These are phyloP conservation scores for Xanthia icteritia DNA, from an alignment of 2,888 invertebrate species.

Conservation along the genomic window DNA sequence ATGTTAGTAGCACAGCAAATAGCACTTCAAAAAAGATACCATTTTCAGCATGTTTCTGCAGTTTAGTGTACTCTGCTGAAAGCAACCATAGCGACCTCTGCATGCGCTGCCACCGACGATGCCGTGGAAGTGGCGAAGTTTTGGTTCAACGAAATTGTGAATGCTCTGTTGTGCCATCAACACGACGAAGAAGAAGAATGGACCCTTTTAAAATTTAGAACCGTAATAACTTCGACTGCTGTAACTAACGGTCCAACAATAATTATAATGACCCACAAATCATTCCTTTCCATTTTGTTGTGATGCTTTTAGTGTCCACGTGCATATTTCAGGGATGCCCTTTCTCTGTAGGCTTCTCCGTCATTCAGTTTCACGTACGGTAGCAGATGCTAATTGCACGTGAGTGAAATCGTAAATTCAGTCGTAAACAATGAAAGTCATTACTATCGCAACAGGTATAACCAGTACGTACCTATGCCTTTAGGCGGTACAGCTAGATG, in stretches of 20 bases:
- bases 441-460: not conserved
- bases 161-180: not conserved
- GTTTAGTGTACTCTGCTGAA: not conserved
- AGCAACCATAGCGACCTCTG: not conserved
- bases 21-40: not conserved
- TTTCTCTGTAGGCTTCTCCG: not conserved
- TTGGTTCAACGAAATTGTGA: not conserved
- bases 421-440: slow-evolving; percentile 1
- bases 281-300: not conserved
- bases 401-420: slow-evolving; percentile 20
- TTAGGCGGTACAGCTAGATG: not conserved
- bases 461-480: not conserved
- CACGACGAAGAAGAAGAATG: not conserved
- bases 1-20: not conserved
- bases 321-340: slow-evolving; percentile 9
- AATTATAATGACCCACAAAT: not conserved
- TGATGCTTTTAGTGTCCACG: slow-evolving; percentile 7
- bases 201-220: not conserved
- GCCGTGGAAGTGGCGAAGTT: not conserved
- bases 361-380: not conserved
- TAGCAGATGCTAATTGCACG: not conserved
- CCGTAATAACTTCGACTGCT: not conserved
- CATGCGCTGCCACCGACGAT: not conserved
- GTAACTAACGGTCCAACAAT: slow-evolving; percentile 3
- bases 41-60: not conserved